These are phyloP conservation scores for Sebastes schlegelii DNA, from an alignment of 2,113 vertebrate species.

Conservation along the genomic window DNA sequence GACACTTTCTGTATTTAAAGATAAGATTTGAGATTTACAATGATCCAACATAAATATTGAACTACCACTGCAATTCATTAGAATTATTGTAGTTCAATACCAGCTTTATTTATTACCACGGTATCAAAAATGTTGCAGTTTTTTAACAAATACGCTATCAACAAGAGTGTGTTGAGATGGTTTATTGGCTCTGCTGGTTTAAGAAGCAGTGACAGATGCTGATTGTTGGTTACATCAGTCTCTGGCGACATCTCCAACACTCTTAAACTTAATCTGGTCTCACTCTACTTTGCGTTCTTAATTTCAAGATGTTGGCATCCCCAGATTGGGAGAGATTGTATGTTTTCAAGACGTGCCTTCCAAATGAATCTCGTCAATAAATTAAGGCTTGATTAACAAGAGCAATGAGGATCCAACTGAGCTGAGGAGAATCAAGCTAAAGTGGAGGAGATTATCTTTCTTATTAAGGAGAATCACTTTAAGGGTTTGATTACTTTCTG, in stretches of 20 bases:
- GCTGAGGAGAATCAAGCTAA: constrained; percentile 69
- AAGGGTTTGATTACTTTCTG: constrained; percentile 84
- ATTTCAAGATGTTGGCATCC: constrained; percentile 62
- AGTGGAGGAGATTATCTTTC: constrained; percentile 78
- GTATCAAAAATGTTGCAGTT: not conserved
- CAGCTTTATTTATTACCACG: not conserved
- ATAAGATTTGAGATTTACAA: not conserved
- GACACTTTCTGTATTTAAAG: not conserved
- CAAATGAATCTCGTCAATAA: constrained; percentile 79
- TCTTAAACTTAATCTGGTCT: constrained; percentile 71
- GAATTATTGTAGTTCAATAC: not conserved
- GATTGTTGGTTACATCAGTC: constrained; percentile 35
- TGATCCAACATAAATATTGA: not conserved
- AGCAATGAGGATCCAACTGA: constrained; percentile 68
- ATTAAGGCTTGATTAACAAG: constrained; percentile 82
- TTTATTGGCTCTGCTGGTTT: constrained; percentile 9
- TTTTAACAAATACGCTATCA: not conserved
- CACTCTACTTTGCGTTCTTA: constrained; percentile 55
- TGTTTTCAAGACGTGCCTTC: constrained; percentile 66
- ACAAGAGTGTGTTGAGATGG: not conserved
- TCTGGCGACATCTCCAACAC: constrained; percentile 27
- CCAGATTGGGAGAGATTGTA: constrained; percentile 67
- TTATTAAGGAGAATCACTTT: constrained; percentile 79
- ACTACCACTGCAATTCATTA: not conserved
- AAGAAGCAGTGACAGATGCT: constrained; percentile 27